Evolutionary conservation across 2,113 vertebrate species (phyloP), one percentile per base, ranked within the genome.

Genomic region (Mus pahari): DNA sequence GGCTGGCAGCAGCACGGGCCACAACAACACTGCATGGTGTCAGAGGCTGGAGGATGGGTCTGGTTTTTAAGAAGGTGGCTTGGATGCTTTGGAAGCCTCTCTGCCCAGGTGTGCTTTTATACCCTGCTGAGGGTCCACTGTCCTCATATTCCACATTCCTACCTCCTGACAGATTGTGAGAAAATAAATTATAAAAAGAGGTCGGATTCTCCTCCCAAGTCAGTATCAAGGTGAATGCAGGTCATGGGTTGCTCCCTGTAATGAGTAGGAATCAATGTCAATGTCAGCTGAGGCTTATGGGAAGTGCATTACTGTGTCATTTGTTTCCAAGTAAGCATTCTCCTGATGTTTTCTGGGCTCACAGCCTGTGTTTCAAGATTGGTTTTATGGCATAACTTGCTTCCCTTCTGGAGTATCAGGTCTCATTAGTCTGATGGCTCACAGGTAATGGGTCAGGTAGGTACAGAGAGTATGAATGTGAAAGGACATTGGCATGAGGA

Each of bases 161-260:
- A 81, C 77, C 48, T 79, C 84, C 94, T 70, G 11, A 24, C 73
- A 91, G 75, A 53, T 97, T 87, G 39, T 10, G 90, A 3, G n/a
- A 36, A 82, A 90, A 13, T 24, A 73, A 50, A 96, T 92, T 68
- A 95, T 77, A 39, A 60, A 90, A 92, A 83, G 70, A 73, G 68
- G 19, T 26, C 50, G 82, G 50, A 77, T 45, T 31, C 55, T 73
- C 75, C 78, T 70, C 53, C 50, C 26, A 11, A 10, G 62, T 77
- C 74, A 39, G n/a, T 45, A 48, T 20, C 14, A 60, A 19, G 14
- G 11, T 28, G 31, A 11, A 39, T 26, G 24, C 39, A 39, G 91
- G 73, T 2, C n/a, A 64, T 33, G 5, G 1, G 31, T 75, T 94
- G 39, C 62, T 89, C 53, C 33, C 62, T 58, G 6, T 16, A 17